Conservation (phyloP, 2,888 invertebrate species). For the Hypselothyrea guttata region DNA sequence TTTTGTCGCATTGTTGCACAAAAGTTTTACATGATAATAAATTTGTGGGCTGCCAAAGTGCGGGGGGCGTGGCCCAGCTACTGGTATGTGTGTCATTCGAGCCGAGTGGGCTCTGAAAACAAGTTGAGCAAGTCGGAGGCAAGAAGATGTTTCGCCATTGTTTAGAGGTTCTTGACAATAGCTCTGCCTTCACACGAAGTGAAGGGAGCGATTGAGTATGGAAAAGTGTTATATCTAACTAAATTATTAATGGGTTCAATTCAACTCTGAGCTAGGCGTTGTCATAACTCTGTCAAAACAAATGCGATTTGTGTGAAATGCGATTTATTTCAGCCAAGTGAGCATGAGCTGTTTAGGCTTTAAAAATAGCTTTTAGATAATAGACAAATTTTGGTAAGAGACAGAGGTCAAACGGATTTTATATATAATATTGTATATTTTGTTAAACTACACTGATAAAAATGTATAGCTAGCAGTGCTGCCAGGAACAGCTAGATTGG, state of each 20-base stretch:
- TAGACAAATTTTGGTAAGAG: too few species aligned
- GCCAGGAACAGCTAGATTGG: too few species aligned
- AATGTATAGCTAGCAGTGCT: too few species aligned
- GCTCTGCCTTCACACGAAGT: slow-evolving; percentile 2
- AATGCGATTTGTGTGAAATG: background rate
- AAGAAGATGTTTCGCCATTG: slow-evolving; percentile 47
- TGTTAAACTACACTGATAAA: too few species aligned
- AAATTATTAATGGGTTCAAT: slow-evolving; percentile 4
- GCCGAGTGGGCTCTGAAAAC: slow-evolving; percentile 32
- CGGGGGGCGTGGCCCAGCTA: slow-evolving; percentile 31
- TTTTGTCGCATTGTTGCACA: slow-evolving; percentile 63
- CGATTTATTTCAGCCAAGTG: background rate
- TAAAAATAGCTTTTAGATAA: too few species aligned
- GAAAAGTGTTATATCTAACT: background rate
- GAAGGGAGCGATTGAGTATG: background rate
- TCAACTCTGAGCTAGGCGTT: background rate
- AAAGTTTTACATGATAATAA: slow-evolving; percentile 71
- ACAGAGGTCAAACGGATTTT: too few species aligned
- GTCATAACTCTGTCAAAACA: background rate
- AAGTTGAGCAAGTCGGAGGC: slow-evolving; percentile 36
- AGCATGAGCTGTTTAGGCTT: too few species aligned
- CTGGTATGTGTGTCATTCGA: slow-evolving; percentile 55
- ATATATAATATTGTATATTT: too few species aligned
- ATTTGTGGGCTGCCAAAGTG: slow-evolving; percentile 34
- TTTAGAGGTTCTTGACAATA: slow-evolving; percentile 31